Conservation (phyloP, 1,140 invertebrate genomes). For the Neodiprion lecontei region DNA sequence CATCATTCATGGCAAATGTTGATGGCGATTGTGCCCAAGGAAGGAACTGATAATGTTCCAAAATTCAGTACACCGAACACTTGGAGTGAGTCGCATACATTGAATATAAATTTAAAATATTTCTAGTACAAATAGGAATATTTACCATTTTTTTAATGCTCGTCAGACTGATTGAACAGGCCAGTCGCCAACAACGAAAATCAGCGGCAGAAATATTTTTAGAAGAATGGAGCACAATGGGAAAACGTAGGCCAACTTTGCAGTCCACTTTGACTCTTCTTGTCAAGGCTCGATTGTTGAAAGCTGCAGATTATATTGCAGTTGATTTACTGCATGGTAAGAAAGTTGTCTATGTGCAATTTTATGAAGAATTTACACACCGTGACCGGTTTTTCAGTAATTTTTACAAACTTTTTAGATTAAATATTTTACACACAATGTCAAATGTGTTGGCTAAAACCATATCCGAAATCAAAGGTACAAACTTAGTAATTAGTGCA, state of each 20-base stretch:
- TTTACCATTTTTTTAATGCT: slow-evolving; percentile 23
- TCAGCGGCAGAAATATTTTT: slow-evolving; percentile 76
- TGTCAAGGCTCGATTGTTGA: slow-evolving; percentile 70
- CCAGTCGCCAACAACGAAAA: slow-evolving; percentile 61
- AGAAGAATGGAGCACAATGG: slow-evolving; percentile 64
- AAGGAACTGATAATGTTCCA: slow-evolving; percentile 43
- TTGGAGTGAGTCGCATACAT: slow-evolving; percentile 61
- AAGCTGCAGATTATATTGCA: slow-evolving; percentile 84
- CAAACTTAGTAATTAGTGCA: neutral
- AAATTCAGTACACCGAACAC: slow-evolving; percentile 71
- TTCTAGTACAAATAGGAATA: slow-evolving; percentile 22
- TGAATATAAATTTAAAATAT: slow-evolving; percentile 14
- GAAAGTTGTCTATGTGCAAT: neutral
- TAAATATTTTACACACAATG: slow-evolving; percentile 16
- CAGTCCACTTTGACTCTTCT: slow-evolving; percentile 69
- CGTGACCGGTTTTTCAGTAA: neutral
- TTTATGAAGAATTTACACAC: neutral
- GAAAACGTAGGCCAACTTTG: slow-evolving; percentile 67
- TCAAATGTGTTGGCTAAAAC: slow-evolving; percentile 17
- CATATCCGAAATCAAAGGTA: neutral
- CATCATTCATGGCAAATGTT: too few relatives aligned
- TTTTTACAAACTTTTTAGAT: neutral
- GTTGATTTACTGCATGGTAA: slow-evolving; percentile 67
- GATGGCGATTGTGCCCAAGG: slow-evolving; percentile 70
- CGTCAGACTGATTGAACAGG: slow-evolving; percentile 70